Conservation (phyloP, 2,113 vertebrate species). For the Orthochromis indermauri region DNA sequence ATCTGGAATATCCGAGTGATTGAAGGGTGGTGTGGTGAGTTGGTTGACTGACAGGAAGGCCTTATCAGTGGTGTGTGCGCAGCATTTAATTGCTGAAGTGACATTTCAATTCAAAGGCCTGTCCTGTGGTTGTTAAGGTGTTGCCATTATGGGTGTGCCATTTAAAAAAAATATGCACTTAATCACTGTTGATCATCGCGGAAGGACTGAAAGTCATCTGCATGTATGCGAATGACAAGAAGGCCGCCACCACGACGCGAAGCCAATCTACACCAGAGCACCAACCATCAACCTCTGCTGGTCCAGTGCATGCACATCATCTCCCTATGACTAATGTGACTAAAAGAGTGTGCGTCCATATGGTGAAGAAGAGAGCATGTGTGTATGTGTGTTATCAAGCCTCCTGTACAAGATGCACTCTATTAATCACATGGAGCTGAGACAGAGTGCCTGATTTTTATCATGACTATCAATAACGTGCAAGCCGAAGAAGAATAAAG, state of each 20-base stretch:
- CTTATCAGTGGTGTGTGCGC: conserved; percentile 14
- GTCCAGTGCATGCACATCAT: conserved; percentile 19
- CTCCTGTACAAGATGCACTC: conserved; percentile 48
- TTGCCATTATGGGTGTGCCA: conserved; percentile 41
- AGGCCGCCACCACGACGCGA: not conserved
- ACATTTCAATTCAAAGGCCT: conserved; percentile 52
- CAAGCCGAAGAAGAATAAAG: conserved; percentile 13
- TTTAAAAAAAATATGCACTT: conserved; percentile 32
- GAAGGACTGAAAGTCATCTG: not conserved
- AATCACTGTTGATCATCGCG: conserved; percentile 18
- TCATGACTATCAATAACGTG: conserved; percentile 53
- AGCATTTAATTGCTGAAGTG: conserved; percentile 40
- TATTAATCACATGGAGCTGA: conserved; percentile 58
- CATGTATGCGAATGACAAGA: not conserved
- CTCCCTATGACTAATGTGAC: not conserved
- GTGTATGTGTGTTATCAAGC: conserved; percentile 26
- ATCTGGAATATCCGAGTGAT: conserved; percentile 7
- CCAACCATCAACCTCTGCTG: conserved; percentile 26
- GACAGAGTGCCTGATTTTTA: conserved; percentile 57
- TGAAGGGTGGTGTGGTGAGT: conserved; percentile 1
- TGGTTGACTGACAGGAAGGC: conserved; percentile 38
- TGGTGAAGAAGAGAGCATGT: not conserved
- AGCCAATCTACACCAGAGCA: not conserved
- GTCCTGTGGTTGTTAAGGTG: conserved; percentile 31
- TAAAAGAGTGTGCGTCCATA: not conserved